A percentile compares a stretch with the other conserved stretches of the same genome.
phyloP scores from a whole-genome alignment of 2,113 vertebrate genomes.

The Hippocampus abdominalis region DNA sequence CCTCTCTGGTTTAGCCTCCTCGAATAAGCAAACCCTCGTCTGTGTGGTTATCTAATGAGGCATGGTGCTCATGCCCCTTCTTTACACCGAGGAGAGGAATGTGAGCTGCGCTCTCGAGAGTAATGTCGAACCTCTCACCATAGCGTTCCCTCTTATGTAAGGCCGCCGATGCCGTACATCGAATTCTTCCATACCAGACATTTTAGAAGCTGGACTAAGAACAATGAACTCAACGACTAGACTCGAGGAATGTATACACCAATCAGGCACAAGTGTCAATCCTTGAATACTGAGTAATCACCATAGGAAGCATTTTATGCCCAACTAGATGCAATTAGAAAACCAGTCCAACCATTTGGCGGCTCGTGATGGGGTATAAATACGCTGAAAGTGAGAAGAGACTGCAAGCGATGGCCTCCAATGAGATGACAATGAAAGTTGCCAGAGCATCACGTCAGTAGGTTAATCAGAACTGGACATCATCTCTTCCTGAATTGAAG shows the following conservation, averaged over 20 bases:
- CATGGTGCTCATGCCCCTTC: constrained; percentile 43
- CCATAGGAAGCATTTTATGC: constrained; percentile 34
- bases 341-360: background rate
- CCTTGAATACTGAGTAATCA: constrained; percentile 33
- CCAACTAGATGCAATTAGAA: constrained; percentile 4
- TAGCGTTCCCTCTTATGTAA: constrained; percentile 25
- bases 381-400: background rate
- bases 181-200: background rate
- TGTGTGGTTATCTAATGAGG: constrained; percentile 63
- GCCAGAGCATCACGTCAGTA: background rate
- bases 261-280: constrained; percentile 22
- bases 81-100: constrained; percentile 61
- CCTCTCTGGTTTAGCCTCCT: constrained; percentile 10
- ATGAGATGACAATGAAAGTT: background rate
- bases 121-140: constrained; percentile 56
- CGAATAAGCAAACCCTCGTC: constrained; percentile 38
- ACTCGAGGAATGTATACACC: background rate
- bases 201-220: constrained; percentile 1
- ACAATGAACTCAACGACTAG: constrained; percentile 9
- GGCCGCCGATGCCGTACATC: background rate
- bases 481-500: background rate
- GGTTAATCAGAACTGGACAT: background rate
- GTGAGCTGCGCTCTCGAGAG: constrained; percentile 42
- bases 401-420: background rate
- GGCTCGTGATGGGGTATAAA: background rate